These are phyloP conservation scores for Platycheirus albimanus DNA, from an alignment of 2,888 invertebrate species.

Conservation along the genomic window DNA sequence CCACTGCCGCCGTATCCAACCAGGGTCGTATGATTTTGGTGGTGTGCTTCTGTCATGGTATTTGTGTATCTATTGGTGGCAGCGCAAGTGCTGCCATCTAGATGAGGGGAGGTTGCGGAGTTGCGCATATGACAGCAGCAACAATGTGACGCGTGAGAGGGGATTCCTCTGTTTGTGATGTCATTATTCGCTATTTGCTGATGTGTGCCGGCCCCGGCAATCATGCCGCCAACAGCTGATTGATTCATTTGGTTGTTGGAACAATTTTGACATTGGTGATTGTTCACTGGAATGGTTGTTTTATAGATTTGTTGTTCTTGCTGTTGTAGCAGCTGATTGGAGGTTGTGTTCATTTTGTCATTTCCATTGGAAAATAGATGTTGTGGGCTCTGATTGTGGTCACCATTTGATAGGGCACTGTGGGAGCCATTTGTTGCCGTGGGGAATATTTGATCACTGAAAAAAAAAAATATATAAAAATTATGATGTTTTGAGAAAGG, in stretches of 20 bases:
- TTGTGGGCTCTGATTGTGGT: slow-evolving; percentile 76
- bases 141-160: slow-evolving; percentile 52
- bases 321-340: slow-evolving; percentile 74
- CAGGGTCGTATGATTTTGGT: slow-evolving; percentile 77
- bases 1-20: slow-evolving; percentile 77
- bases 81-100: slow-evolving; percentile 60
- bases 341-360: slow-evolving; percentile 51
- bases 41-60: slow-evolving; percentile 76
- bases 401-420: slow-evolving; percentile 50
- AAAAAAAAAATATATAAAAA: slow-evolving; percentile 22
- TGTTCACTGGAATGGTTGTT: slow-evolving; percentile 81
- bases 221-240: slow-evolving; percentile 42
- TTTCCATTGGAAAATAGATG: slow-evolving; percentile 37
- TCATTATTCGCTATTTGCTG: slow-evolving; percentile 51
- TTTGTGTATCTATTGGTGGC: slow-evolving; percentile 80
- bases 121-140: slow-evolving; percentile 61
- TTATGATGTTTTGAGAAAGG: too few species aligned
- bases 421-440: slow-evolving; percentile 79
- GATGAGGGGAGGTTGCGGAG: slow-evolving; percentile 58
- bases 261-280: slow-evolving; percentile 71
- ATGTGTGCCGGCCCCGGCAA: slow-evolving; percentile 12
- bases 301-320: slow-evolving; percentile 77
- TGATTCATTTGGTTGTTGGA: slow-evolving; percentile 57
- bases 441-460: slow-evolving; percentile 79
- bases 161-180: slow-evolving; percentile 59